Evolutionary conservation across 2,888 invertebrate genomes (phyloP).

Genomic region (Zootermopsis nevadensis): DNA sequence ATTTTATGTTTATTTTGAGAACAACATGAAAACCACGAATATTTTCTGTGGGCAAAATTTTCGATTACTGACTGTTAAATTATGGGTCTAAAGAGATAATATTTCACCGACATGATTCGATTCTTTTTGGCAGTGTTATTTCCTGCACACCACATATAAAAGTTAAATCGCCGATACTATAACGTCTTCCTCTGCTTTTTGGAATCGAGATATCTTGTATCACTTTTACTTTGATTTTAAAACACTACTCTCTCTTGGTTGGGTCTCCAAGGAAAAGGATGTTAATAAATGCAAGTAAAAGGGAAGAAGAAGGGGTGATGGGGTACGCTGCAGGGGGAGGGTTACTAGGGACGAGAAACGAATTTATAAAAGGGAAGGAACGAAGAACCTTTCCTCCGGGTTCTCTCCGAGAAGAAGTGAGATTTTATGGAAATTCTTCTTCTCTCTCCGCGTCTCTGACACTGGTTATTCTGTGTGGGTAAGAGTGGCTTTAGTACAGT

Average conservation of each 20-base stretch:
- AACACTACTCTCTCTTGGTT: slow-evolving; percentile 14
- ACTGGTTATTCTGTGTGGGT: neutral
- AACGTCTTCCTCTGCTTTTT: too few relatives aligned
- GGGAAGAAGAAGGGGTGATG: slow-evolving; percentile 21
- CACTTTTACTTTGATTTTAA: neutral
- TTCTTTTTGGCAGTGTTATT: too few relatives aligned
- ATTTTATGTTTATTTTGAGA: too few relatives aligned
- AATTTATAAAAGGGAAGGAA: slow-evolving; percentile 37
- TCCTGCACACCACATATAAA: too few relatives aligned
- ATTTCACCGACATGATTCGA: too few relatives aligned
- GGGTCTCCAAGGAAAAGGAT: slow-evolving; percentile 28
- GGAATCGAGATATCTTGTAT: neutral
- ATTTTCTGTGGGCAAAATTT: too few relatives aligned
- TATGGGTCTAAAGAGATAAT: too few relatives aligned
- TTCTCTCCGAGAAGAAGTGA: slow-evolving; percentile 31
- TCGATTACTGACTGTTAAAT: too few relatives aligned
- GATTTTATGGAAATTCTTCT: slow-evolving; percentile 47
- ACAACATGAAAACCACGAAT: too few relatives aligned
- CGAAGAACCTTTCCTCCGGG: slow-evolving; percentile 28
- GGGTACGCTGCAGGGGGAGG: neutral
- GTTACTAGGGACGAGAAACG: slow-evolving; percentile 15
- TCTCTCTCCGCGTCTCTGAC: neutral
- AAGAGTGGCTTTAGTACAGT: neutral
- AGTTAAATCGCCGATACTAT: too few relatives aligned
- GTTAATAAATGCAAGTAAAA: slow-evolving; percentile 30